phyloP scores from a whole-genome alignment of 2,888 invertebrate genomes.

The Pollenia labialis region DNA sequence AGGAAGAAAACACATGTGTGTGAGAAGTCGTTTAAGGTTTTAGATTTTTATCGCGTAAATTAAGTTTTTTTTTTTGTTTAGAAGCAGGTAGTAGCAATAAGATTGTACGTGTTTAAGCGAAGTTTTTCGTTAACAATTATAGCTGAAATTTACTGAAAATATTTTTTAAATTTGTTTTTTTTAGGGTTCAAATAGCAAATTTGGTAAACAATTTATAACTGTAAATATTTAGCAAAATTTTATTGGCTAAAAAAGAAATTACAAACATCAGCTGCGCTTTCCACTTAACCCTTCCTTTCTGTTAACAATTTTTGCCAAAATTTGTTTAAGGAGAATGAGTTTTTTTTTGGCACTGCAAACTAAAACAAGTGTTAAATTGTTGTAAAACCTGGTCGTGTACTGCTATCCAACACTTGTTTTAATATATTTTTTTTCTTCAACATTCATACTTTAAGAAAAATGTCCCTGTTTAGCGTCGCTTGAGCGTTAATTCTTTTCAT shows the following conservation, averaged over 20 bases:
- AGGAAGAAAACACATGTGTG: not conserved
- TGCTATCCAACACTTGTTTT: conserved; percentile 50
- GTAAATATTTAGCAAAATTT: conserved; percentile 58
- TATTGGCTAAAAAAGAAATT: conserved; percentile 40
- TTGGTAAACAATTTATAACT: conserved; percentile 52
- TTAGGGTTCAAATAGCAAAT: not conserved
- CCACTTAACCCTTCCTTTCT: conserved; percentile 44
- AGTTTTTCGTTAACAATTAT: conserved; percentile 41
- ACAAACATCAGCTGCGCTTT: conserved; percentile 62
- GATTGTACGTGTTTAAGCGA: not conserved
- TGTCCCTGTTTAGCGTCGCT: conserved; percentile 44
- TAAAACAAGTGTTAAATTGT: conserved; percentile 69
- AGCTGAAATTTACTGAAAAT: conserved; percentile 57
- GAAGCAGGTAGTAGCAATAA: conserved; percentile 15
- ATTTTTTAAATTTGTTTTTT: conserved; percentile 15
- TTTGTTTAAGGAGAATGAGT: not conserved
- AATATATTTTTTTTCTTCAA: conserved; percentile 33
- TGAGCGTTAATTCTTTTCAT: not conserved
- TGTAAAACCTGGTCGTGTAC: conserved; percentile 16
- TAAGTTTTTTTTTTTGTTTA: conserved; percentile 41
- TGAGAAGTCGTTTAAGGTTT: not conserved
- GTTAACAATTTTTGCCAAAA: conserved; percentile 26
- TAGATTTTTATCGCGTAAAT: conserved; percentile 71
- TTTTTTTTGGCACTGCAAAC: not conserved
- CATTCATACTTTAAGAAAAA: conserved; percentile 43